phyloP scores from a whole-genome alignment of 2,888 invertebrate genomes.

The Mechanitis mazaeus region DNA sequence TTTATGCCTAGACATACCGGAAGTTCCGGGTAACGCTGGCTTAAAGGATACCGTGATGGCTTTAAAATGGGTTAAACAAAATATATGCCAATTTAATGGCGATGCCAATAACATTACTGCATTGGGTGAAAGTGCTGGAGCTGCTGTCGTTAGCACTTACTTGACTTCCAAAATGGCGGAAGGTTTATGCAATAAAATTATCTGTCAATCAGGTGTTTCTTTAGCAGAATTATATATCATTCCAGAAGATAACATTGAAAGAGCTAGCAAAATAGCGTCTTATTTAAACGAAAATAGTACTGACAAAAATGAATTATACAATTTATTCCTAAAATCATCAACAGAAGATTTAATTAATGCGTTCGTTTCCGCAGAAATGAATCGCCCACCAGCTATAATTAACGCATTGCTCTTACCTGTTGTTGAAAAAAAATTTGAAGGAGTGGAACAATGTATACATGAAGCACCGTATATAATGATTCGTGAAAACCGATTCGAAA shows the following conservation, averaged over 20 bases:
- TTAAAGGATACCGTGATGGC: slow-evolving; percentile 60
- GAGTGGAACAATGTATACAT: slow-evolving; percentile 46
- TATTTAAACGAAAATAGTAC: slow-evolving; percentile 44
- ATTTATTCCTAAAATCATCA: slow-evolving; percentile 43
- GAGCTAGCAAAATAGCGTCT: slow-evolving; percentile 44
- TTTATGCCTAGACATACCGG: slow-evolving; percentile 52
- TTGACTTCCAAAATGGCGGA: slow-evolving; percentile 50
- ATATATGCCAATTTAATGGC: slow-evolving; percentile 56
- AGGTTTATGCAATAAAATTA: slow-evolving; percentile 52
- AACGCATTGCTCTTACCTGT: slow-evolving; percentile 51
- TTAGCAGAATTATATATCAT: slow-evolving; percentile 51
- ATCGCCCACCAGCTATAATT: slow-evolving; percentile 37
- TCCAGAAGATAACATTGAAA: slow-evolving; percentile 48
- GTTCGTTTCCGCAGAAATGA: slow-evolving; percentile 42
- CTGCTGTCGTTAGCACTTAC: slow-evolving; percentile 43
- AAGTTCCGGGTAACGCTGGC: slow-evolving; percentile 62
- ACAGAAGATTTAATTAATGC: slow-evolving; percentile 52
- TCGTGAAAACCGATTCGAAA: slow-evolving; percentile 39
- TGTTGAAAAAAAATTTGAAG: slow-evolving; percentile 50
- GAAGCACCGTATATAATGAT: slow-evolving; percentile 47
- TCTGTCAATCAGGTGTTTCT: slow-evolving; percentile 52
- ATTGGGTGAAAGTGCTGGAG: slow-evolving; percentile 64
- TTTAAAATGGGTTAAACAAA: slow-evolving; percentile 56
- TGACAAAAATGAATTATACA: slow-evolving; percentile 39
- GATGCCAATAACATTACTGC: slow-evolving; percentile 52